Conservation (phyloP, 2,888 invertebrate genomes). For the Papilio protenor region DNA sequence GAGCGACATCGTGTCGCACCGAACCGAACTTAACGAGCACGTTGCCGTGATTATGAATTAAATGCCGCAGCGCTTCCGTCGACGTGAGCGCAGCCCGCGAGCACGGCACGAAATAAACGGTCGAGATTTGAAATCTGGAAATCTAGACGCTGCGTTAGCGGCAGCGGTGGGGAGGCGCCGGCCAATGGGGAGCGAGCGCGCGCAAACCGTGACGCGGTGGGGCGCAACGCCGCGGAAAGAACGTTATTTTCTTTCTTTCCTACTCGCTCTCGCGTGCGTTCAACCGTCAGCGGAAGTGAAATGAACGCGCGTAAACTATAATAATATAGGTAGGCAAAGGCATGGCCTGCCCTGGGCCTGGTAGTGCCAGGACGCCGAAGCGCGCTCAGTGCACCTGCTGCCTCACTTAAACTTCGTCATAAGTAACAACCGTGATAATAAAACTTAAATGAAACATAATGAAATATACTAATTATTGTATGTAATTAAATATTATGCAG, state of each 20-base stretch:
- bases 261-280: conserved; percentile 71
- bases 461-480: not conserved
- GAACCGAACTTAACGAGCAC: conserved; percentile 74
- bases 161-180: conserved; percentile 59
- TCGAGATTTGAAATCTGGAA: conserved; percentile 84
- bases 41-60: conserved; percentile 69
- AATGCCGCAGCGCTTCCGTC: conserved; percentile 57
- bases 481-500: not conserved
- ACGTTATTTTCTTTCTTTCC: conserved; percentile 82
- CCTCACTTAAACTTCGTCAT: conserved; percentile 38
- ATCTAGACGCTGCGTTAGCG: conserved; percentile 81
- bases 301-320: conserved; percentile 78
- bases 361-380: conserved; percentile 37
- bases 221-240: conserved; percentile 61
- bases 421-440: not conserved
- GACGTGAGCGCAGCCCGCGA: conserved; percentile 65
- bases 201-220: conserved; percentile 69
- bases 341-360: conserved; percentile 51
- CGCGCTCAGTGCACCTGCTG: conserved; percentile 50
- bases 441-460: not conserved
- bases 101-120: conserved; percentile 83
- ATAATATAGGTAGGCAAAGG: conserved; percentile 46
- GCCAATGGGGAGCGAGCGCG: conserved; percentile 53
- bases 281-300: conserved; percentile 82
- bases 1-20: conserved; percentile 79